Conservation (phyloP, 2,888 invertebrate genomes). For the Pyrocoelia pectoralis region DNA sequence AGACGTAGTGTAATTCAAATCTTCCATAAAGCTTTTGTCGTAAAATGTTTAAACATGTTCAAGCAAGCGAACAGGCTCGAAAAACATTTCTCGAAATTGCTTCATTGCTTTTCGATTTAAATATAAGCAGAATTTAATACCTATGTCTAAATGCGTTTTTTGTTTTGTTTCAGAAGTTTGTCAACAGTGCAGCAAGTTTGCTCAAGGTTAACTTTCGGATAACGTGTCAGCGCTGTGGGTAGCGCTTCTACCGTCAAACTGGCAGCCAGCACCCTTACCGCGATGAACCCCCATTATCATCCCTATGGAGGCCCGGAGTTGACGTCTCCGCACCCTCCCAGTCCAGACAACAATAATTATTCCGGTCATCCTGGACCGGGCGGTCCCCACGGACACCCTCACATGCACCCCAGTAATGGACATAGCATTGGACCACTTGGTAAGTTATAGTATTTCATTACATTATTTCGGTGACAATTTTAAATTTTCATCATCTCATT, state of each 20-base stretch:
- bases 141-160: no score
- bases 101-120: constrained; percentile 17
- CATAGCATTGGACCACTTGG: constrained; percentile 60
- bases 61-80: constrained; percentile 26
- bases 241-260: constrained; percentile 73
- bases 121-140: no score
- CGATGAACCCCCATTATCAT: constrained; percentile 93
- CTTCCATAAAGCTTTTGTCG: constrained; percentile 44
- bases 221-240: constrained; percentile 41
- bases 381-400: constrained; percentile 61
- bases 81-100: constrained; percentile 34
- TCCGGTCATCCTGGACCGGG: constrained; percentile 59
- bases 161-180: constrained; percentile 15
- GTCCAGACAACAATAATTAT: constrained; percentile 77
- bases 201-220: constrained; percentile 21
- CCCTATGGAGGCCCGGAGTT: constrained; percentile 77
- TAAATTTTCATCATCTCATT: not conserved
- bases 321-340: constrained; percentile 79
- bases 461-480: not conserved
- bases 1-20: constrained; percentile 42
- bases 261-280: constrained; percentile 83
- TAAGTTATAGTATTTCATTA: constrained; percentile 39
- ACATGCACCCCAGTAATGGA: constrained; percentile 59
- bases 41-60: constrained; percentile 40
- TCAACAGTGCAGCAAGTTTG: constrained; percentile 6